Conservation (phyloP, 1,140 invertebrate genomes). For the Sinella curviseta region DNA sequence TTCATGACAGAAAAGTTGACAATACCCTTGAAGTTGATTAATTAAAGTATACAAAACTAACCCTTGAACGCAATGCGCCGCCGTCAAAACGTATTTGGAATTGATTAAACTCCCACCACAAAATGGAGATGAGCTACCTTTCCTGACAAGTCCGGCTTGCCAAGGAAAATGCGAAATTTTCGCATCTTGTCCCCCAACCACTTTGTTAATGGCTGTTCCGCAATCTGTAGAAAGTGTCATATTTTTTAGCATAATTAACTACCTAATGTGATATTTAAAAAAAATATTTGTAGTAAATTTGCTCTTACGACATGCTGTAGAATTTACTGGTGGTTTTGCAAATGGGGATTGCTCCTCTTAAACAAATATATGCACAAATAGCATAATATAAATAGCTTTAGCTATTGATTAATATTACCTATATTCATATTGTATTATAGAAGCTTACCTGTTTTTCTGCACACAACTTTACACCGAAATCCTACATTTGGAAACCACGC, state of each 20-base stretch:
- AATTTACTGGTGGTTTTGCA: too few relatives aligned
- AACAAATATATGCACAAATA: too few relatives aligned
- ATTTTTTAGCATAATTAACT: background rate
- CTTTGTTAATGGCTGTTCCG: constrained; percentile 31
- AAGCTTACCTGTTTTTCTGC: background rate
- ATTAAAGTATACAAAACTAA: background rate
- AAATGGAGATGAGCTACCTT: constrained; percentile 35
- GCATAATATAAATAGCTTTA: too few relatives aligned
- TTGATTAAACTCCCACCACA: constrained; percentile 42
- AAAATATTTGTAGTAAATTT: background rate
- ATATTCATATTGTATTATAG: background rate
- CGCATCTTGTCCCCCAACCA: constrained; percentile 46
- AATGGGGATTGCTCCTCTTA: too few relatives aligned
- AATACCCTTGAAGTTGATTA: background rate
- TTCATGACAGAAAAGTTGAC: background rate
- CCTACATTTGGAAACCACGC: constrained; percentile 36
- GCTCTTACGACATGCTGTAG: too few relatives aligned
- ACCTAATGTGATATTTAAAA: background rate
- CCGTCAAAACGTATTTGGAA: constrained; percentile 11
- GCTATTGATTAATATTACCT: background rate
- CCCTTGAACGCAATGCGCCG: constrained; percentile 46
- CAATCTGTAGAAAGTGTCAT: constrained; percentile 33
- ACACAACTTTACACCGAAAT: constrained; percentile 41
- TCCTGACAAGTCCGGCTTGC: constrained; percentile 43
- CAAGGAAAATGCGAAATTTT: constrained; percentile 49